Conservation (phyloP, 2,888 invertebrate species). For the Onchidella celtica region DNA sequence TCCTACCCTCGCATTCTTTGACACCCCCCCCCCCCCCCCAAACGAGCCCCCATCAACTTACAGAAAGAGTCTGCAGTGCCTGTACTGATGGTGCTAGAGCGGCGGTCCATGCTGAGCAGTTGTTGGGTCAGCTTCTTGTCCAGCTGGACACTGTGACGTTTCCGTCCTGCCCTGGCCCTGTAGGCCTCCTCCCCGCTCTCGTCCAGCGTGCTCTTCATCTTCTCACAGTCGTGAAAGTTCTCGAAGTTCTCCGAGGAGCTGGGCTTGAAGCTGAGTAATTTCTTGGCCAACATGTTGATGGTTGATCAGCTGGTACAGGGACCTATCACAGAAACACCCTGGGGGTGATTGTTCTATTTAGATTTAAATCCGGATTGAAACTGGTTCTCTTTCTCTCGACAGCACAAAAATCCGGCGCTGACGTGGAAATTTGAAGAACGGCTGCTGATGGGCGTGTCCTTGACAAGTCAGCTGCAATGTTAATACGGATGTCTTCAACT, state of each 20-base stretch:
- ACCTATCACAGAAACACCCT: too few species aligned
- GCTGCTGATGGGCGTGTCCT: too few species aligned
- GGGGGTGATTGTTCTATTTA: too few species aligned
- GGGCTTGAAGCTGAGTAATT: constrained; percentile 58
- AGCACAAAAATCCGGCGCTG: too few species aligned
- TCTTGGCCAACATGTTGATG: constrained; percentile 58
- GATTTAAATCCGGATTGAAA: too few species aligned
- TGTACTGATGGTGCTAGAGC: constrained; percentile 72
- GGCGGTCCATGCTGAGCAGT: constrained; percentile 60
- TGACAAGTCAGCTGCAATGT: too few species aligned
- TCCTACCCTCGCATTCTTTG: too few species aligned
- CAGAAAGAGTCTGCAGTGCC: constrained; percentile 72
- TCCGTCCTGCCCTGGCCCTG: constrained; percentile 68
- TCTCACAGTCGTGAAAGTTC: constrained; percentile 68
- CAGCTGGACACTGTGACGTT: constrained; percentile 74
- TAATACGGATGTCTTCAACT: too few species aligned
- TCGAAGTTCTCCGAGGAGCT: constrained; percentile 63
- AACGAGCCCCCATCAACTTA: constrained; percentile 59
- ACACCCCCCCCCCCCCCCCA: too few species aligned
- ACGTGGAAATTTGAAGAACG: too few species aligned
- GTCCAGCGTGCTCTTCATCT: constrained; percentile 68
- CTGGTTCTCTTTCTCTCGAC: too few species aligned
- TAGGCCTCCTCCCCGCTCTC: constrained; percentile 68
- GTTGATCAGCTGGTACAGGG: not conserved
- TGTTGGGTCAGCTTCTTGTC: constrained; percentile 71